Base-by-base conservation (phyloP, 2,797 vertebrate species). In the Molossus alvarezi region DNA sequence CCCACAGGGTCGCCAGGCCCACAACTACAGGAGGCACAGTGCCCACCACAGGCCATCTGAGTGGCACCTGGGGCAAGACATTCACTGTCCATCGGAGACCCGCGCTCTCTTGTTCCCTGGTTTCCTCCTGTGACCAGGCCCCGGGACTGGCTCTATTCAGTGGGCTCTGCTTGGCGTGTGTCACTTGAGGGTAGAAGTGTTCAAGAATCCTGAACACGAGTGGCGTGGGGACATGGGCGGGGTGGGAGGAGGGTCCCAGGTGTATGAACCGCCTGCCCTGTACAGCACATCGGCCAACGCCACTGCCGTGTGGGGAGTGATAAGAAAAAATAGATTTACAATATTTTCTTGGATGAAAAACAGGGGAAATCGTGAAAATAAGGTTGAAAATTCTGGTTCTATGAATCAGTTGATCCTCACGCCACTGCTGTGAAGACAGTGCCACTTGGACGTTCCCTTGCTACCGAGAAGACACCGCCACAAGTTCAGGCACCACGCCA, bases 141-240 rank as follows among this genome's bases (percentile, higher is more conserved):
- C 2, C 0, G 0, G 29, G 62, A 53, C 45, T 9, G 9, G 45
- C 45, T n/a, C 53, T 75, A n/a, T 37, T 27, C 27, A n/a, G 25
- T 4, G 27, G 33, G 23, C 27, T 64, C 58, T 77, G 33, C 48
- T 14, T 17, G 51, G 57, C 1, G 0, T 33, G 76, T 3, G n/a
- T 87, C 60, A 21, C n/a, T 33, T 62, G 23, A 45, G n/a, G 41
- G 11, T 17, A n/a, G 41, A 53, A n/a, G 7, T 17, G 11, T 29
- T 51, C 84, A 10, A 12, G 57, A 73, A 18, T 55, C 62, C 29
- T 11, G 55, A 53, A 33, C 51, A 25, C 2, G 57, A 64, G 4
- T 3, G 75, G n/a, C 27, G 13, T 12, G 13, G 7, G 33, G 12
- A 5, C 9, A 0, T 3, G 7, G 21, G 20, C 0, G 0, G 8